Percentiles rank a stretch among this genome's conserved stretches.
Evolutionary conservation across 2,113 vertebrate species (phyloP).

Genomic region (Butorides virescens): DNA sequence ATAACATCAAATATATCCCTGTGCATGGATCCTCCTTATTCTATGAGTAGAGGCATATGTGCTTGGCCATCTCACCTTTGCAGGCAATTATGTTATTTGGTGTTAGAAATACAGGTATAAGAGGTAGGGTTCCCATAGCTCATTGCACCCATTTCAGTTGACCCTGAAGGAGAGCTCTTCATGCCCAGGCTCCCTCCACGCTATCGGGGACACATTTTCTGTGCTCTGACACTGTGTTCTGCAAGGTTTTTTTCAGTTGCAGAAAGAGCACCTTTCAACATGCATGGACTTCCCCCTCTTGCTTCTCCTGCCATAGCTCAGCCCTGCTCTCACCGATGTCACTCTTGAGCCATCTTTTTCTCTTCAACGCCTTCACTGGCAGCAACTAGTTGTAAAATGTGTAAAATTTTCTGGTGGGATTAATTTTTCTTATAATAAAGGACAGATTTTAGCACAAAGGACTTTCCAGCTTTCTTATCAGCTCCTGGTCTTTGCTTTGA

Average conservation of each 20-base stretch:
- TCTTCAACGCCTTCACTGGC: not conserved
- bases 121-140: not conserved
- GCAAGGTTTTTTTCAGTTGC: not conserved
- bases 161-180: not conserved
- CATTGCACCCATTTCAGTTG: not conserved
- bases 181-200: not conserved
- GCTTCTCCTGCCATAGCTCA: not conserved
- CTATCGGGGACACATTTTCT: accelerated
- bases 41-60: accelerated
- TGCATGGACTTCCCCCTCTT: accelerated
- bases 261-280: not conserved
- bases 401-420: not conserved
- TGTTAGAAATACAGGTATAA: not conserved
- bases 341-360: not conserved
- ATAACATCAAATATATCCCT: not conserved
- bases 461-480: not conserved
- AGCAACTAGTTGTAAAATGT: not conserved
- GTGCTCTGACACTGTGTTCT: not conserved
- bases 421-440: not conserved
- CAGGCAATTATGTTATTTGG: not conserved
- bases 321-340: not conserved
- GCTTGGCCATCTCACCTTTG: not conserved
- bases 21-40: not conserved
- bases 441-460: not conserved
- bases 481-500: not conserved